Evolutionary conservation across 1,140 invertebrate genomes (phyloP), one percentile per base, ranked within the genome.

Genomic region (Scaptomyza pallida): DNA sequence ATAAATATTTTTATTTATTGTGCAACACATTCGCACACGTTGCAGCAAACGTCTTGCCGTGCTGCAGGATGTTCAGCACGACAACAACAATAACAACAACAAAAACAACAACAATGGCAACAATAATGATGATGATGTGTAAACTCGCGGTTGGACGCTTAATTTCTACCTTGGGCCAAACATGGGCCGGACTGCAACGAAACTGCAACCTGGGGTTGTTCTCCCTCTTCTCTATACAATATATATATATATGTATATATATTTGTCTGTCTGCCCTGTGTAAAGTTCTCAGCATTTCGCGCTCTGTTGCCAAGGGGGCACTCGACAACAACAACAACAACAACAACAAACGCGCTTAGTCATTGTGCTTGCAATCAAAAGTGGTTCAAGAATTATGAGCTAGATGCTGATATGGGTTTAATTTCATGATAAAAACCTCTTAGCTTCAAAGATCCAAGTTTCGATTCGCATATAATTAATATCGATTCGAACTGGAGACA

Each of bases 1-100:
- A 88, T 88, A 88, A 88, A 88, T 88, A 88, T 88, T 88, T 88
- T 88, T 88, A 88, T 88, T 88, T 88, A 88, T 88, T 88, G 82
- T 88, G 78, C 82, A 88, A 88, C 82, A 88, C 82, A 88, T 88
- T 88, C 82, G 78, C 82, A 86, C 82, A 88, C 81, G 74, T 86
- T 85, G 81, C 72, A 19, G 44, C 50, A 13, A n/a, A 52, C 63
- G 56, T 37, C 40, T 23, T 16, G 5, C 26, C 37, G 50, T 51
- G 37, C 68, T 60, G 72, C 61, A 72, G 73, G 78, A 82, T 77
- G 78, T 61, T 65, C 55, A 75, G 79, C 80, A 85, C 80, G 80
- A 85, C 72, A 61, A 56, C 68, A 41, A 30, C 62, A 65, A 40
- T 44, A 40, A 45, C 72, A 57, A 65, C 69, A 23, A 3, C 48